A percentile compares a stretch with the other conserved stretches of the same genome.
phyloP scores from a whole-genome alignment of 2,113 vertebrate species.

The Noctilio leporinus region DNA sequence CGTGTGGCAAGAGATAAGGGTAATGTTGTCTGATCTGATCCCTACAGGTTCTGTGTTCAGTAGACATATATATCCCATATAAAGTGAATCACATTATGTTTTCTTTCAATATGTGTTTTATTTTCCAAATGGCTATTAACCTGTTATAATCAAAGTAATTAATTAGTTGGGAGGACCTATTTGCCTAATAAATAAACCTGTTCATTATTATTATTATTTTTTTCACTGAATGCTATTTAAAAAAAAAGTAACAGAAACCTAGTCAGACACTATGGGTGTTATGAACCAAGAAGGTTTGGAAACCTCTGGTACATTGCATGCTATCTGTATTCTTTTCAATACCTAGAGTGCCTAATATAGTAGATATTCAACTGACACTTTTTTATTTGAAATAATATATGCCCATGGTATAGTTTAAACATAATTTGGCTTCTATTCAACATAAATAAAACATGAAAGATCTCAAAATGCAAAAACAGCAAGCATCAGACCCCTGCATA shows the following conservation, averaged over 20 bases:
- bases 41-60: neutral
- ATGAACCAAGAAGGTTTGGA: neutral
- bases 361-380: neutral
- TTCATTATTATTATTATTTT: neutral
- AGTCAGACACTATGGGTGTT: neutral
- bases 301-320: neutral
- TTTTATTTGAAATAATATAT: neutral
- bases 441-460: neutral
- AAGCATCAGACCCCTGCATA: rapidly evolving
- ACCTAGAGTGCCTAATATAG: neutral
- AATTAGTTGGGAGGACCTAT: neutral
- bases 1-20: neutral
- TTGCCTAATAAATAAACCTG: neutral
- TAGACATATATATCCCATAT: too few species aligned
- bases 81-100: neutral
- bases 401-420: neutral
- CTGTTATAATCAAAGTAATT: neutral
- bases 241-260: neutral
- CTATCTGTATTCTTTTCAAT: neutral
- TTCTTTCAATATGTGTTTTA: neutral
- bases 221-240: neutral
- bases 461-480: neutral
- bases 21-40: neutral
- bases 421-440: neutral
- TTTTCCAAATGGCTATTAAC: neutral